Evolutionary conservation across 2,113 vertebrate species (phyloP).

Genomic region (Eidolon helvum): DNA sequence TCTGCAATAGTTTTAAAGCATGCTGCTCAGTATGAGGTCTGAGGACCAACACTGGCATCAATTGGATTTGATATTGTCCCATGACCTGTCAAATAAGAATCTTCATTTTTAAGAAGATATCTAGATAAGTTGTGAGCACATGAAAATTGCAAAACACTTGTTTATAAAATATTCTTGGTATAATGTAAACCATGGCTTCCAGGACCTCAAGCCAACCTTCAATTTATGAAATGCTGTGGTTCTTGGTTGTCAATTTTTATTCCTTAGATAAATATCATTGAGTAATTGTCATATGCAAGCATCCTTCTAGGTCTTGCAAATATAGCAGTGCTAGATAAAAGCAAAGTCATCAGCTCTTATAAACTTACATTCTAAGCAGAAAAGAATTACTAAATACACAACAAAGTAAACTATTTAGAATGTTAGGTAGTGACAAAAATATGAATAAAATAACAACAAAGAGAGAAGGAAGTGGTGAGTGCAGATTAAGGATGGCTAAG

Average conservation of each 20-base stretch:
- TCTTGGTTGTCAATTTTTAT: background rate
- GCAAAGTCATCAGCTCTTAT: background rate
- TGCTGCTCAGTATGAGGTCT: background rate
- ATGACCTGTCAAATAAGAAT: background rate
- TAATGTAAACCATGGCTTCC: background rate
- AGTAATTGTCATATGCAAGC: background rate
- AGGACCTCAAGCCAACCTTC: background rate
- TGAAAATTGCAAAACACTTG: background rate
- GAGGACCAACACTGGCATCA: too few species aligned
- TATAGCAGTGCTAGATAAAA: background rate
- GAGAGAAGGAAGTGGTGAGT: accelerated
- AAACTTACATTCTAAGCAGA: background rate
- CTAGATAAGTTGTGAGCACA: background rate
- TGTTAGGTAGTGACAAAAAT: background rate
- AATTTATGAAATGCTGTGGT: background rate
- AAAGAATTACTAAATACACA: background rate
- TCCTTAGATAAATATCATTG: background rate
- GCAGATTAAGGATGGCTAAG: background rate
- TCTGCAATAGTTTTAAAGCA: background rate
- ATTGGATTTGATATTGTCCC: background rate
- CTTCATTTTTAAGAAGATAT: background rate
- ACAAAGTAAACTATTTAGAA: background rate
- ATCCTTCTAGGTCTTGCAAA: background rate
- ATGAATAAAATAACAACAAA: background rate
- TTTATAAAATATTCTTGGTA: background rate